Evolutionary conservation across 2,797 vertebrate genomes (phyloP), one percentile per base, ranked within the genome.

Genomic region (Peromyscus attwateri): DNA sequence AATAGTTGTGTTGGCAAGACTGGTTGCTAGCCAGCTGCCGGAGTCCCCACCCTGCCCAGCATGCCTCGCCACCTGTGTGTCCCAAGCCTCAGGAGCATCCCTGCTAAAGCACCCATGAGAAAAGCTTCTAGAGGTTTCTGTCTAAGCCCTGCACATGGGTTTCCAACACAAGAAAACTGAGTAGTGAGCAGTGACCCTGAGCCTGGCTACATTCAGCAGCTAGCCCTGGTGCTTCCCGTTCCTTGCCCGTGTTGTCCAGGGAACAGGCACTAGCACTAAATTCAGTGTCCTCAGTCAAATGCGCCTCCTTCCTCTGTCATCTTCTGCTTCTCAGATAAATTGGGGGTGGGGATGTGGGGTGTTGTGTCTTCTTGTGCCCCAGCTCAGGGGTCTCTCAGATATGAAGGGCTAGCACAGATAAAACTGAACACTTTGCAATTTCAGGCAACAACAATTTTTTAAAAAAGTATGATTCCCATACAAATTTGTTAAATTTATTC

Each of bases 401-500:
- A 57, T n/a, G 82, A 96, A 92, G 34, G 84, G 31, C 89, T 0
- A 68, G 21, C 6, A 27, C 23, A 27, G 79, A 11, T 11, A 88
- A 73, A 91, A 83, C 10, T 34, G 62, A 43, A 92, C 60, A 46
- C 57, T 73, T 89, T 80, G 52, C 73, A 68, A 68, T 94, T 92
- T 89, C 90, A 92, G 70, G n/a, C 62, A 95, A 89, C 1, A 62
- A 66, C 31, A 49, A 14, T 34, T n/a, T 70, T 34, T 49, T 55
- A 49, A 83, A 66, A 93, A 81, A 77, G 82, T 68, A 87, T 64
- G 52, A 94, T 90, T 80, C 70, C 64, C 87, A 77, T 70, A 91
- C 64, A 95, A 94, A 97, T 91, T 49, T 77, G 82, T 94, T 97
- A 76, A 62, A 91, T 92, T 83, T 93, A 62, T 92, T 94, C 97